phyloP scores from a whole-genome alignment of 2,113 vertebrate species.

The Prionailurus bengalensis region DNA sequence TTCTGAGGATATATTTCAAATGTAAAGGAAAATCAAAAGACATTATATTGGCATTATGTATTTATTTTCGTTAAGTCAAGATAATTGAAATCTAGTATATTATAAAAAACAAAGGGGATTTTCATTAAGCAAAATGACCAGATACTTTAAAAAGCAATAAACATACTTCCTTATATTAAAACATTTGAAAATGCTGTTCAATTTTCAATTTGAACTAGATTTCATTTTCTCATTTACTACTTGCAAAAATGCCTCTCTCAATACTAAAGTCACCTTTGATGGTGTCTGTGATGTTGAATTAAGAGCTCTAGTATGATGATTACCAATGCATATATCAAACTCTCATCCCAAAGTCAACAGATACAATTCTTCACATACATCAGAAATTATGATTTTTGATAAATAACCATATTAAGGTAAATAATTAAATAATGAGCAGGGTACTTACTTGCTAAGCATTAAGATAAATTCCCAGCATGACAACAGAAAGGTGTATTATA shows the following conservation, averaged over 20 bases:
- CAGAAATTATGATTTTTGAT: background rate
- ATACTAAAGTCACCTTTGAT: background rate
- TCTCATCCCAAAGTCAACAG: background rate
- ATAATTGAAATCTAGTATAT: background rate
- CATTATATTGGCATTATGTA: background rate
- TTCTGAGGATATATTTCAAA: conserved; percentile 35
- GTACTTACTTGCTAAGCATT: background rate
- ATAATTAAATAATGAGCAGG: background rate
- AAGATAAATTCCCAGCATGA: background rate
- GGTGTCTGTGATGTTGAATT: conserved; percentile 10
- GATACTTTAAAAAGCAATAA: conserved; percentile 34
- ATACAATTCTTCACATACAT: background rate
- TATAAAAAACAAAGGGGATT: background rate
- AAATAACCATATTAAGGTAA: background rate
- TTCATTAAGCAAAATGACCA: conserved; percentile 22
- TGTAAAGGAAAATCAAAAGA: conserved; percentile 28
- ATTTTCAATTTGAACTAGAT: conserved; percentile 28
- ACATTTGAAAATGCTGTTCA: background rate
- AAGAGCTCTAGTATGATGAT: conserved; percentile 12
- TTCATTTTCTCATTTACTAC: background rate
- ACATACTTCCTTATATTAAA: background rate
- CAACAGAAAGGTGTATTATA: background rate
- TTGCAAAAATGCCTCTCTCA: background rate
- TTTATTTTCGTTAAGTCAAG: background rate
- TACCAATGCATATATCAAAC: conserved; percentile 5